Percentiles rank a stretch among this genome's conserved stretches.
Evolutionary conservation across 2,888 invertebrate species (phyloP).

Genomic region (Cheilosia urbana): DNA sequence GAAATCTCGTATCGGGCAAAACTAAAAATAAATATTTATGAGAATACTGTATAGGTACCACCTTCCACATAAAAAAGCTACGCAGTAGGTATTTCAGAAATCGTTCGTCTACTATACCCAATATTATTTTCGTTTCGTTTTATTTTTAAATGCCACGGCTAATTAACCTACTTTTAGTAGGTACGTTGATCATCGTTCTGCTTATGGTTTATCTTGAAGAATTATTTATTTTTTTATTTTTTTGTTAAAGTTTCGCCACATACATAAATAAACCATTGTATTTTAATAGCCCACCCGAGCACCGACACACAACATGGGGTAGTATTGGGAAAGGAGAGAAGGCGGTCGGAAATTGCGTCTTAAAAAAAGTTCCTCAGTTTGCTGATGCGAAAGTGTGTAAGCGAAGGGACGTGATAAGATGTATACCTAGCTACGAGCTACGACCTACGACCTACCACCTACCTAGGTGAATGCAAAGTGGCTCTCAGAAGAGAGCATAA

Average conservation of each 20-base stretch:
- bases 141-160: conserved; percentile 40
- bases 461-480: too few relatives aligned
- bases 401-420: background rate
- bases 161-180: conserved; percentile 62
- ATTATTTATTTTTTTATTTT: background rate
- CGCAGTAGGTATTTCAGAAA: background rate
- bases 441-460: too few relatives aligned
- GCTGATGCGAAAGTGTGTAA: background rate
- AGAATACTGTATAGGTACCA: too few relatives aligned
- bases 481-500: background rate
- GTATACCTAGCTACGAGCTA: too few relatives aligned
- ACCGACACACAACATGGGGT: background rate
- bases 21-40: background rate
- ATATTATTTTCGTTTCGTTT: conserved; percentile 34
- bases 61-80: background rate
- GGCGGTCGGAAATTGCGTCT: background rate
- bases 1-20: background rate
- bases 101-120: background rate
- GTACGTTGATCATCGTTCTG: conserved; percentile 49
- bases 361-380: background rate
- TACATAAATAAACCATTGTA: conserved; percentile 25
- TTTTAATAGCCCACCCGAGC: background rate
- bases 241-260: conserved; percentile 17
- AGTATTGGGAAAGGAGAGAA: background rate
- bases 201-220: background rate